A percentile compares a stretch with the other conserved stretches of the same genome.
phyloP scores from a whole-genome alignment of 2,888 invertebrate genomes.

The Myathropa florea region DNA sequence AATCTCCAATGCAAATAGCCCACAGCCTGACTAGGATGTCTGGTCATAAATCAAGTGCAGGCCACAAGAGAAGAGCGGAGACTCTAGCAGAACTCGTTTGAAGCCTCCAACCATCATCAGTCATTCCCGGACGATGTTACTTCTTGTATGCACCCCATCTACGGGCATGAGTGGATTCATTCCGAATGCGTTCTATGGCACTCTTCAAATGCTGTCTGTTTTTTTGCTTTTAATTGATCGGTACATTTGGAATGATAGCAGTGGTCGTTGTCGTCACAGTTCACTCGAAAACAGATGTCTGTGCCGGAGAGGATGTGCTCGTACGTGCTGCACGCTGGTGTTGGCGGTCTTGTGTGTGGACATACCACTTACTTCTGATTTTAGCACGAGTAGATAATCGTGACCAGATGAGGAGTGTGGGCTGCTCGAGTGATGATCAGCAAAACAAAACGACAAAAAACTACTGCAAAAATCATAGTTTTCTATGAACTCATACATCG shows the following conservation, averaged over 20 bases:
- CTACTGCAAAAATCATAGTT: background rate
- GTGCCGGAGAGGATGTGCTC: background rate
- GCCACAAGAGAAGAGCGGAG: background rate
- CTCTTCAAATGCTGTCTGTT: conserved; percentile 8
- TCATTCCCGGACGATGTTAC: background rate
- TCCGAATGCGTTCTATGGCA: conserved; percentile 28
- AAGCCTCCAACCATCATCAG: background rate
- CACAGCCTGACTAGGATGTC: conserved; percentile 9
- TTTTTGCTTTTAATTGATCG: conserved; percentile 31
- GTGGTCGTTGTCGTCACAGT: background rate
- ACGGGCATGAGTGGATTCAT: conserved; percentile 27
- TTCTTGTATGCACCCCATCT: conserved; percentile 32
- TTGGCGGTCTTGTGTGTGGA: conserved; percentile 9
- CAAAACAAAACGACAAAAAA: background rate
- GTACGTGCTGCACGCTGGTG: background rate
- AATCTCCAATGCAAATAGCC: conserved; percentile 39
- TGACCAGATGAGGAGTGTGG: conserved; percentile 45
- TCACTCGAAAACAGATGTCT: background rate
- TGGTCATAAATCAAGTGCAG: conserved; percentile 16
- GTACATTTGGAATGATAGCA: background rate
- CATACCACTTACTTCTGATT: background rate
- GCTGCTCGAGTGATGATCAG: background rate
- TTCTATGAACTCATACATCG: background rate
- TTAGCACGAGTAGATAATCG: conserved; percentile 46
- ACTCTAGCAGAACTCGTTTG: background rate